Conservation (phyloP, 2,888 invertebrate genomes). For the Thumatha senex region DNA sequence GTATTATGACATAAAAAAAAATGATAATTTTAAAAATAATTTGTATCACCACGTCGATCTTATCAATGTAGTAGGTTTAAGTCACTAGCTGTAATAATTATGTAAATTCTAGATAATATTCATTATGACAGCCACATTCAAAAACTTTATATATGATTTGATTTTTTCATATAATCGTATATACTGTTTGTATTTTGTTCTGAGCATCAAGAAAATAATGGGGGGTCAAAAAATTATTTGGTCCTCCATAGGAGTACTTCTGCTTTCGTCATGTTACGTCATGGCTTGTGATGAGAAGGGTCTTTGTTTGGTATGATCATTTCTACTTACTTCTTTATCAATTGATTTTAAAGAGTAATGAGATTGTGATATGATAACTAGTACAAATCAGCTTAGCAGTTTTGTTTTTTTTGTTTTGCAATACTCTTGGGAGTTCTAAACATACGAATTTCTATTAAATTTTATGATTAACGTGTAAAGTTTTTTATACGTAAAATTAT, state of each 20-base stretch:
- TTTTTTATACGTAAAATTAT: no score
- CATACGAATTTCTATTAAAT: no score
- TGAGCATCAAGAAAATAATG: slow-evolving; percentile 43
- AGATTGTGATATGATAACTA: no score
- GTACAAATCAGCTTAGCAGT: no score
- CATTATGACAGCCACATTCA: slow-evolving; percentile 41
- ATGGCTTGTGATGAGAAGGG: slow-evolving; percentile 65
- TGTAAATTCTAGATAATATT: slow-evolving; percentile 34
- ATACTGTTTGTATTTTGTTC: slow-evolving; percentile 13
- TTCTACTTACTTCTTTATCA: no score
- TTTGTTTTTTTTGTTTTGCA: no score
- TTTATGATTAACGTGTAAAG: no score
- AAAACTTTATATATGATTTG: slow-evolving; percentile 41
- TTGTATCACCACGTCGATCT: slow-evolving; percentile 45
- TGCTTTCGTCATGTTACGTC: slow-evolving; percentile 52
- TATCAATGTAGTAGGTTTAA: slow-evolving; percentile 16
- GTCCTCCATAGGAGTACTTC: slow-evolving; percentile 62
- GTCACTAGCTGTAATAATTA: slow-evolving; percentile 20
- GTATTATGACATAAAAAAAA: no score
- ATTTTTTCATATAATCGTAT: slow-evolving; percentile 19
- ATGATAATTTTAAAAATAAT: neutral
- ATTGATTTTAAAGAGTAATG: no score
- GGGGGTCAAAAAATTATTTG: slow-evolving; percentile 63
- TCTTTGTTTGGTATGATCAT: slow-evolving; percentile 61
- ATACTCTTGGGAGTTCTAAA: no score